phyloP scores from a whole-genome alignment of 2,888 invertebrate genomes.

The Heteromyza rotundicornis region DNA sequence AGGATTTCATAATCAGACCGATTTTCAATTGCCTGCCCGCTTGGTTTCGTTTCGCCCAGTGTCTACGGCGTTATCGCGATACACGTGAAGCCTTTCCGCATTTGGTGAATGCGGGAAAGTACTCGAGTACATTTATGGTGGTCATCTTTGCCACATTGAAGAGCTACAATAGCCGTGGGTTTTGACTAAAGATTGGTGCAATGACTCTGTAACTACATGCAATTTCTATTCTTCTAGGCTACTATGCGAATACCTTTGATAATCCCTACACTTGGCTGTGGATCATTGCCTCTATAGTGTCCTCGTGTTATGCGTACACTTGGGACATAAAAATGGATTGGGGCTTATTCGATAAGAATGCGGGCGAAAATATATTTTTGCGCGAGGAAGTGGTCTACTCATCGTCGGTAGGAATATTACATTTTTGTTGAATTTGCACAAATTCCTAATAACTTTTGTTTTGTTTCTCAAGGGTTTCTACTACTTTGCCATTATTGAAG shows the following conservation, averaged over 20 bases:
- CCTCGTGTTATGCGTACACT: constrained; percentile 92
- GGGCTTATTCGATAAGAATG: constrained; percentile 92
- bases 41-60: constrained; percentile 98
- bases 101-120: constrained; percentile 97
- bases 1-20: constrained; percentile 78
- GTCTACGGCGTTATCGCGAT: constrained; percentile 92
- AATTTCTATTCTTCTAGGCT: constrained; percentile 60
- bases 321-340: constrained; percentile 99
- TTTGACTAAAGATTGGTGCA: background rate
- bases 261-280: constrained; percentile 90
- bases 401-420: constrained; percentile 72
- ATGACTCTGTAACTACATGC: constrained; percentile 1
- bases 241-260: constrained; percentile 69
- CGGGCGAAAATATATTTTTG: constrained; percentile 89
- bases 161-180: constrained; percentile 69
- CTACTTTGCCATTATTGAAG: constrained; percentile 96
- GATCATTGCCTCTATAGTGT: constrained; percentile 83
- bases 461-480: constrained; percentile 73
- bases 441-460: background rate
- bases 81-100: constrained; percentile 94
- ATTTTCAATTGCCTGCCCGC: constrained; percentile 92
- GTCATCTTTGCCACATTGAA: constrained; percentile 82
- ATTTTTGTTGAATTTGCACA: background rate
- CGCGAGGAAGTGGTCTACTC: constrained; percentile 96
- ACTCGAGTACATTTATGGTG: constrained; percentile 95